Percentiles rank a stretch among this genome's conserved stretches.
Evolutionary conservation across 2,113 vertebrate genomes (phyloP).

Genomic region (Delphinapterus leucas): DNA sequence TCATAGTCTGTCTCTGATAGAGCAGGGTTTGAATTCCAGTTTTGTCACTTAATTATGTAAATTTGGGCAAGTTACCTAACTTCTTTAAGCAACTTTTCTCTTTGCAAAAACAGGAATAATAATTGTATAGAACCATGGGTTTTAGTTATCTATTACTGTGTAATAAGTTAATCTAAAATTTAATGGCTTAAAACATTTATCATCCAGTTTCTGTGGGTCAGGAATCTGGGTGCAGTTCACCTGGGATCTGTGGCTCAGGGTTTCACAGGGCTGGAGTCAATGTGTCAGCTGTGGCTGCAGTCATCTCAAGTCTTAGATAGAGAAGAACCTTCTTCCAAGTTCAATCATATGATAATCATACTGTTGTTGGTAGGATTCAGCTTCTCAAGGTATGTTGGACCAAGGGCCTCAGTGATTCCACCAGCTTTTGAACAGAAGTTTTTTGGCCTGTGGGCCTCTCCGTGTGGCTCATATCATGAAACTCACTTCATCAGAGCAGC

Average conservation of each 20-base stretch:
- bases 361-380: neutral
- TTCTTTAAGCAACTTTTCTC: neutral
- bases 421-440: neutral
- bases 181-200: neutral
- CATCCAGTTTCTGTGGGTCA: neutral
- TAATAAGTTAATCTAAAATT: neutral
- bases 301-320: neutral
- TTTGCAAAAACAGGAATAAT: neutral
- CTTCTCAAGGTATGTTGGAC: neutral
- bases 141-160: neutral
- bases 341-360: neutral
- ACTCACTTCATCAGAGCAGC: neutral
- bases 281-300: neutral
- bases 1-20: neutral
- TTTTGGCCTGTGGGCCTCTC: neutral
- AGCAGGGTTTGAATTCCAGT: neutral
- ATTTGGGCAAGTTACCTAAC: neutral
- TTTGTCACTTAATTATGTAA: neutral
- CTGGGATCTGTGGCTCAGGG: neutral
- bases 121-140: neutral
- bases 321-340: neutral
- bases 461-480: neutral
- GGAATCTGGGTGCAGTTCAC: neutral
- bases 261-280: neutral
- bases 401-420: neutral